phyloP scores from a whole-genome alignment of 2,888 invertebrate species.

The Hypena proboscidalis region DNA sequence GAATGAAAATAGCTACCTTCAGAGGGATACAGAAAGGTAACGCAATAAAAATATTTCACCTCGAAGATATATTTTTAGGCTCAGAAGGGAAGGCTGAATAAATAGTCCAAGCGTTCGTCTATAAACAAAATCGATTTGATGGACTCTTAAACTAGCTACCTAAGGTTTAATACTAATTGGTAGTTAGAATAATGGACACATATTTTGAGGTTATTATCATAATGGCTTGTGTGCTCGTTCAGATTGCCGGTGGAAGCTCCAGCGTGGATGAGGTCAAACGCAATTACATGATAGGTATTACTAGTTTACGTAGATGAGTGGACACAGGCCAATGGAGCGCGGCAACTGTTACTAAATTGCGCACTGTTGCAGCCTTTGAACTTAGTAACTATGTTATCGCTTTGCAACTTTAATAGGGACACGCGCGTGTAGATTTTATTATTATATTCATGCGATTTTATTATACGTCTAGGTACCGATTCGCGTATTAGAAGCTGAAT shows the following conservation, averaged over 20 bases:
- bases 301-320: slow-evolving; percentile 8
- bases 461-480: no score
- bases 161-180: no score
- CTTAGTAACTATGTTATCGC: slow-evolving; percentile 7
- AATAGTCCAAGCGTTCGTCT: neutral
- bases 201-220: slow-evolving; percentile 2
- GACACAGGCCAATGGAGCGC: slow-evolving; percentile 8
- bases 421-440: neutral
- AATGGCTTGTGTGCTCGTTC: neutral
- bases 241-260: slow-evolving; percentile 6
- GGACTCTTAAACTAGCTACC: no score
- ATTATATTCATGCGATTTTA: neutral
- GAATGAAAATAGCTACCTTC: no score
- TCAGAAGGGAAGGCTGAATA: neutral
- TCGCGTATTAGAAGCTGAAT: no score
- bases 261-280: slow-evolving; percentile 8
- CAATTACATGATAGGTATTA: slow-evolving; percentile 6
- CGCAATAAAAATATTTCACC: no score
- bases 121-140: neutral
- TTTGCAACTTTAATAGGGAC: slow-evolving; percentile 2
- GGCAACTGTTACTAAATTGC: slow-evolving; percentile 9
- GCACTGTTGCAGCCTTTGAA: slow-evolving; percentile 15
- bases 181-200: no score
- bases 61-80: neutral
- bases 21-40: no score